Evolutionary conservation across 2,888 invertebrate species (phyloP), one percentile per base, ranked within the genome.

Genomic region (Morpho achilles): DNA sequence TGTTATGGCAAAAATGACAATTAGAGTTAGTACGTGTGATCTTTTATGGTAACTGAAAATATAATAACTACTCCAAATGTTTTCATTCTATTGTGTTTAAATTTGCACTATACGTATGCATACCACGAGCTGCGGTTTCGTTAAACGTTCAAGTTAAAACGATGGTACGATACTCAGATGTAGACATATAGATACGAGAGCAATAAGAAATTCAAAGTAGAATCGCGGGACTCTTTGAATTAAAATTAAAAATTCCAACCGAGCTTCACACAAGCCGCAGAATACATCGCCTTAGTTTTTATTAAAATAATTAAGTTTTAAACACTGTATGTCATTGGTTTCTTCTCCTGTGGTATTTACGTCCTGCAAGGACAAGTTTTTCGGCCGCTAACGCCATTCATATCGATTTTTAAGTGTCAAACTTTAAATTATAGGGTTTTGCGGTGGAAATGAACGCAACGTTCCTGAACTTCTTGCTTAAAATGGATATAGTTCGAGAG

Each of bases 61-160:
- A 40, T 47, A 43, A 39, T 45, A 50, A 58, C 56, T 53, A 45
- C 59, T 58, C 53, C 62, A 63, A 58, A 59, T 57, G 44, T 46
- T 56, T 58, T 48, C 50, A 56, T 66, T 63, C 60, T 53, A 64
- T 64, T 67, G 69, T 67, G 69, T 70, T 74, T 63, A 67, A 67
- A 67, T 58, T 67, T 49, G 66, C 67, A 74, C 72, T 74, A 72
- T 67, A 61, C 49, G 64, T 66, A 66, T 64, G 61, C 65, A 58
- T 50, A 43, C 58, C 63, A 59, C 62, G 63, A 53, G 54, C 54
- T 58, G 60, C 32, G 41, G 52, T 64, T 65, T 62, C 61, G 60
- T 60, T 46, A n/a, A 52, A 61, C 58, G 56, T 63, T 63, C 57
- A 57, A 63, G 58, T 59, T 60, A 63, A 60, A 56, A 59, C 59